phyloP scores from a whole-genome alignment of 2,797 vertebrate species.

The Champsocephalus esox region DNA sequence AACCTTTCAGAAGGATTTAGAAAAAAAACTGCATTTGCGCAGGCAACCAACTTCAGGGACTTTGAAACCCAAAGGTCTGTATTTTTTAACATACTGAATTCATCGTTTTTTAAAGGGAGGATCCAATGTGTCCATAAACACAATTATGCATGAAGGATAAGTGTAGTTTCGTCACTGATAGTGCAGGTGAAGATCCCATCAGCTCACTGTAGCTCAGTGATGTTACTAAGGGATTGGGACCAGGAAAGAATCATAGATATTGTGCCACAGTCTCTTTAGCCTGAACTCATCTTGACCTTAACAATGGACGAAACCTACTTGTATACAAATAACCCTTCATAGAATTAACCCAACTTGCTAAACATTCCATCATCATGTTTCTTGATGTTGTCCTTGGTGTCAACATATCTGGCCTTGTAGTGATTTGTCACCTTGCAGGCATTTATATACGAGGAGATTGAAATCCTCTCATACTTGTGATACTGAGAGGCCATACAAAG shows the following conservation, averaged over 20 bases:
- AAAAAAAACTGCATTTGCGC: background rate
- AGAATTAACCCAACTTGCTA: constrained; percentile 10
- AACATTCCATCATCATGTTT: constrained; percentile 4
- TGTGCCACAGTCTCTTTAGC: background rate
- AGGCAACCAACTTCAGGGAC: background rate
- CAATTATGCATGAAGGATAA: constrained; percentile 29
- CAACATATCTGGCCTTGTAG: constrained; percentile 45
- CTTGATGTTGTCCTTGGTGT: constrained; percentile 12
- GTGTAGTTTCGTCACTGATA: constrained; percentile 51
- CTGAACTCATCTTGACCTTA: constrained; percentile 9
- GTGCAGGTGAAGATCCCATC: constrained; percentile 57
- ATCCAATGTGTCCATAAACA: constrained; percentile 28
- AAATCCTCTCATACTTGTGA: constrained; percentile 57
- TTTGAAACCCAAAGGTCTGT: constrained; percentile 16
- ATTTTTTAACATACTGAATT: constrained; percentile 1
- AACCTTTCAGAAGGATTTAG: background rate
- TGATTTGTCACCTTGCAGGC: constrained; percentile 56
- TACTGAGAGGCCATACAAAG: constrained; percentile 53
- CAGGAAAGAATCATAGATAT: constrained; percentile 34
- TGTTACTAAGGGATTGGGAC: constrained; percentile 56
- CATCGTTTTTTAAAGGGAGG: constrained; percentile 25
- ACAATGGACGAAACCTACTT: constrained; percentile 16
- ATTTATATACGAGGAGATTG: constrained; percentile 51
- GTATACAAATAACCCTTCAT: background rate
- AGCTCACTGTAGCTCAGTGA: constrained; percentile 41